Evolutionary conservation across 2,797 vertebrate genomes (phyloP).

Genomic region (Choloepus didactylus): DNA sequence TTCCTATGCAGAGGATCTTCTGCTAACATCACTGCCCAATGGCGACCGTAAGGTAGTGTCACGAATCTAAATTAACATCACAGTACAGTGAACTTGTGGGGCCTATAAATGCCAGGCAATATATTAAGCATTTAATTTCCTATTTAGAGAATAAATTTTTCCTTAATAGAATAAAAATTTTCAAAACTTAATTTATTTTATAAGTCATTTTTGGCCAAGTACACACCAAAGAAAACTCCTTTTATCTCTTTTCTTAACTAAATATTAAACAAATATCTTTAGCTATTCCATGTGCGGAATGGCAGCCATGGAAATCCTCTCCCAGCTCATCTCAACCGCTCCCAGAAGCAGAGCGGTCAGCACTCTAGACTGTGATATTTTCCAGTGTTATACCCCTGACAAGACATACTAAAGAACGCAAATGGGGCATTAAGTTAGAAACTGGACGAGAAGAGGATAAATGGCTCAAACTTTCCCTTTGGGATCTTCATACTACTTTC

Average conservation of each 20-base stretch:
- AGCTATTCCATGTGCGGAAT: background rate
- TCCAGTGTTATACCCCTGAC: background rate
- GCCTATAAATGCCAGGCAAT: background rate
- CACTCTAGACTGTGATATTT: background rate
- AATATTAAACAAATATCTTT: background rate
- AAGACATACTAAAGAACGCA: background rate
- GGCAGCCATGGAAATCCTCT: background rate
- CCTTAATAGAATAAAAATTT: constrained; percentile 1
- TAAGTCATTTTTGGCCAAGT: constrained; percentile 26
- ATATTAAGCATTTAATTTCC: background rate
- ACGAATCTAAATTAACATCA: background rate
- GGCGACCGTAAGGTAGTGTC: background rate
- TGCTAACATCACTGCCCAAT: background rate
- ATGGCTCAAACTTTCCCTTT: background rate
- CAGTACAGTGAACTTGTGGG: background rate
- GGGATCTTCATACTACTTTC: background rate
- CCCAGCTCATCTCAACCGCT: background rate
- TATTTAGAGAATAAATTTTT: constrained; percentile 18
- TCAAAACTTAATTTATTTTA: background rate
- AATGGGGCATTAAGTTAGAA: background rate
- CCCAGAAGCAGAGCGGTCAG: background rate
- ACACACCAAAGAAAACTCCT: background rate
- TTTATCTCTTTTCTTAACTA: background rate
- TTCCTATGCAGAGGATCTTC: background rate
- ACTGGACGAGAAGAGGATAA: background rate